These are phyloP conservation scores for Chlorops oryzae DNA, from an alignment of 1,140 invertebrate species.

Conservation along the genomic window DNA sequence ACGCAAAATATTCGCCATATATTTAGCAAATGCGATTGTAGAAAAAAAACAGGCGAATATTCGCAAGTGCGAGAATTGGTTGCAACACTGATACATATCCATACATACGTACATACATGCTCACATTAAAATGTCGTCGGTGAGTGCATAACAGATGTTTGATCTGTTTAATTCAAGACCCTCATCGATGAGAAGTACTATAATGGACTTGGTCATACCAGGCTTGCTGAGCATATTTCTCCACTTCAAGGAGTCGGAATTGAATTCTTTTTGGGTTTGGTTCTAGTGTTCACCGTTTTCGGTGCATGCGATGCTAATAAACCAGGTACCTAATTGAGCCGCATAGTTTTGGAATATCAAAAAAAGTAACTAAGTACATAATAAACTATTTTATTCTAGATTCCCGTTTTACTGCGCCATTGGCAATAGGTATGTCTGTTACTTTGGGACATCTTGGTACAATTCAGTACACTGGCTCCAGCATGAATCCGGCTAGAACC, in stretches of 20 bases:
- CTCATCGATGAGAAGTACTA: slow-evolving; percentile 58
- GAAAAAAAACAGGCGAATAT: too few species aligned
- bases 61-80: too few species aligned
- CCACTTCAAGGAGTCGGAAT: slow-evolving; percentile 75
- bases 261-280: slow-evolving; percentile 84
- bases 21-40: too few species aligned
- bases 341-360: too few species aligned
- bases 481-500: slow-evolving; percentile 85
- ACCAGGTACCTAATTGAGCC: slow-evolving; percentile 26
- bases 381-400: too few species aligned
- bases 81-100: too few species aligned
- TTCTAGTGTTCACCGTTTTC: slow-evolving; percentile 82
- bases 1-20: too few species aligned
- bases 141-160: slow-evolving; percentile 1
- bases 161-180: slow-evolving; percentile 46
- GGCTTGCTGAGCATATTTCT: slow-evolving; percentile 53
- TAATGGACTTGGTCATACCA: slow-evolving; percentile 58
- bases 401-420: slow-evolving; percentile 71
- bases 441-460: slow-evolving; percentile 80
- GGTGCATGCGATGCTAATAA: slow-evolving; percentile 73
- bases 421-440: slow-evolving; percentile 85
- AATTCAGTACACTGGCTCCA: slow-evolving; percentile 75
- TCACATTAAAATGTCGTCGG: too few species aligned
- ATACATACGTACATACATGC: too few species aligned
- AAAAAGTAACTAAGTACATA: neutral